A percentile compares a stretch with the other conserved stretches of the same genome.
Conservation (phyloP, 2,113 vertebrate species). For the Cisticola juncidis region DNA sequence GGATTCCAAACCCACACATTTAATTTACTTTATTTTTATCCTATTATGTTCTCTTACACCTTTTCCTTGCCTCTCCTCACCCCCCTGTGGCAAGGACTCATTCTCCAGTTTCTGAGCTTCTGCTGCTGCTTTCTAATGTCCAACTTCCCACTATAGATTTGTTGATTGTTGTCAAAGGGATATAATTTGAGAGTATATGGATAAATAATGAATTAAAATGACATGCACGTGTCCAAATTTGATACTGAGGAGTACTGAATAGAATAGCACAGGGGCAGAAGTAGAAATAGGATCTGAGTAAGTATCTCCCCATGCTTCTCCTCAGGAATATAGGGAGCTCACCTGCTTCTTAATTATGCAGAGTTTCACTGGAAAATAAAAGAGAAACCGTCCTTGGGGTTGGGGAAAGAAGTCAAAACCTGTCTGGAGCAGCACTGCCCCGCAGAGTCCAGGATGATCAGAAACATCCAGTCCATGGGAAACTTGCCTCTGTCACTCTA, state of each 20-base stretch:
- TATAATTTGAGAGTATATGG: not conserved
- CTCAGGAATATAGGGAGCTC: not conserved
- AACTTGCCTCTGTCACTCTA: not conserved
- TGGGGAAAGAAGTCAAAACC: not conserved
- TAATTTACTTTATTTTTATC: conserved; percentile 53
- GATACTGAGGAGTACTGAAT: not conserved
- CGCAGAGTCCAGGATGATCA: not conserved
- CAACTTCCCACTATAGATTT: not conserved
- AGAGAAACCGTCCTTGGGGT: not conserved
- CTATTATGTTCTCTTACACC: conserved; percentile 32
- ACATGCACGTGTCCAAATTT: not conserved
- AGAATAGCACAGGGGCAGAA: not conserved
- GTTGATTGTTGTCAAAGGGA: not conserved
- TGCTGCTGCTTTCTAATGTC: not conserved
- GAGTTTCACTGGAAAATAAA: not conserved
- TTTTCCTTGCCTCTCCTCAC: not conserved
- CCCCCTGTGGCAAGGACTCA: not conserved
- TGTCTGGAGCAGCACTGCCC: not conserved
- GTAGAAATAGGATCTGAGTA: not conserved
- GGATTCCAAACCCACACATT: conserved; percentile 25
- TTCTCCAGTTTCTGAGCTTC: not conserved
- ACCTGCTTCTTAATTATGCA: not conserved
- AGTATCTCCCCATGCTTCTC: not conserved
- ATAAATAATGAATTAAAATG: conserved; percentile 49
- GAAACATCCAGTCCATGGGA: not conserved